Base-by-base conservation (phyloP, 2,113 vertebrate genomes). In the Oostethus manadensis region DNA sequence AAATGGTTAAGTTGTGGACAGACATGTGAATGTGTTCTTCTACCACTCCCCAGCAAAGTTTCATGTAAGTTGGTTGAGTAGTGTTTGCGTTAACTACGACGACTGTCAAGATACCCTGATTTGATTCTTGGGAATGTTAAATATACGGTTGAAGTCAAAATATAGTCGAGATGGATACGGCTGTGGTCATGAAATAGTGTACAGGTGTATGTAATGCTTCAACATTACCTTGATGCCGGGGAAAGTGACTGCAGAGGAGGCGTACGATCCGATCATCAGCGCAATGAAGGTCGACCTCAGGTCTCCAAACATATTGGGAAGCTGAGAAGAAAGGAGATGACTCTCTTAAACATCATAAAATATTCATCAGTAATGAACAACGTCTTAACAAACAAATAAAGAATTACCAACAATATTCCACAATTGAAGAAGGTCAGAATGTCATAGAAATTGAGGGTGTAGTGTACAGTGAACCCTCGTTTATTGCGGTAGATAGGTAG, bases 251-350 rank as follows among this genome's bases (percentile, higher is more conserved):
- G 96, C 96, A 0, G 96, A 99, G 51, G 96, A 99, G 46, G 96
- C 96, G 3, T 99, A 98, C 13, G 96, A 98, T n/a, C 96, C 96
- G 15, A 99, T 99, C 96, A 99, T 99, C 86, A 99, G 85, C 56
- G 95, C 92, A 26, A 99, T 99, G 84, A 99, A 98, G 0, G 96
- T 99, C 23, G 96, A 98, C 44, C 96, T 93, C 73, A 98, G 91
- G 87, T 99, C 94, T 54, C 96, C 96, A 50, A 99, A 99, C 96
- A 99, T 98, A 84, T 92, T 98, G 67, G 96, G 96, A 69, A 99
- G 91, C 96, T 98, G 71, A 6, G 35, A 49, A 66, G 10, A 54
- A 6, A 53, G 35, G 15, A 59, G 59, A 26, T 17, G 33, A 44
- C 17, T 17, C 53, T 33, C 29, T 33, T 33, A 33, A 33, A 4